Conservation (phyloP, 1,140 invertebrate genomes). For the Microplitis demolitor region DNA sequence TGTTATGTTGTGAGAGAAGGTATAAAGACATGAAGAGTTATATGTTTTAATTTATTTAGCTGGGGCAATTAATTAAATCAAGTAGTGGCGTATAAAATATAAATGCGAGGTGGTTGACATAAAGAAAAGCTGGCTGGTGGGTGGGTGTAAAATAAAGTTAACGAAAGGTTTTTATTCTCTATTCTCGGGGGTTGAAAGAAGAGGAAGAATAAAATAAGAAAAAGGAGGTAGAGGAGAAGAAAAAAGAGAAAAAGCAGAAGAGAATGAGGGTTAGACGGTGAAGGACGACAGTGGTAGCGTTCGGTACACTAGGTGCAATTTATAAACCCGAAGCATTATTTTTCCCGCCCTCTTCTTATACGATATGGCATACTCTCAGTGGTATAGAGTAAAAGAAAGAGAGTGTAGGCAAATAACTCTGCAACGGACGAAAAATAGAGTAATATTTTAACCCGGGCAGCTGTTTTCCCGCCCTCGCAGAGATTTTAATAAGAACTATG, state of each 20-base stretch:
- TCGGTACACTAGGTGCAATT: slow-evolving; percentile 15
- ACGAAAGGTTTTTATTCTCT: slow-evolving; percentile 5
- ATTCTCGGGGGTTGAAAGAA: not conserved
- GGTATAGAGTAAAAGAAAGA: not conserved
- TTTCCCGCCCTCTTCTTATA: not conserved
- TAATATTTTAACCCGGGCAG: slow-evolving; percentile 29
- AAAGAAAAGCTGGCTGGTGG: not conserved
- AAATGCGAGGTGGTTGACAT: not conserved
- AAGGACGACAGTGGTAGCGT: slow-evolving; percentile 5
- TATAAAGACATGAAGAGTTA: no score
- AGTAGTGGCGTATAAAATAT: not conserved
- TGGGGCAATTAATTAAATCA: not conserved
- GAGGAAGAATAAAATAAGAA: not conserved
- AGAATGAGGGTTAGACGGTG: slow-evolving; percentile 3
- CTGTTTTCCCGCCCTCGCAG: slow-evolving; percentile 22
- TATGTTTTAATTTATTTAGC: no score
- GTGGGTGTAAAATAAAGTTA: not conserved
- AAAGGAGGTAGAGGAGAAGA: not conserved
- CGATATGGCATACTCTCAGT: not conserved
- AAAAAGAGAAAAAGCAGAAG: not conserved
- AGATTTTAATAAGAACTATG: slow-evolving; percentile 34
- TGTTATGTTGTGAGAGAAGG: no score
- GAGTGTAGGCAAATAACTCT: slow-evolving; percentile 29
- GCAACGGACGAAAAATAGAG: slow-evolving; percentile 31
- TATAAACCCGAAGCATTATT: slow-evolving; percentile 25